phyloP scores from a whole-genome alignment of 2,113 vertebrate genomes.

The Daphoenositta chrysoptera region DNA sequence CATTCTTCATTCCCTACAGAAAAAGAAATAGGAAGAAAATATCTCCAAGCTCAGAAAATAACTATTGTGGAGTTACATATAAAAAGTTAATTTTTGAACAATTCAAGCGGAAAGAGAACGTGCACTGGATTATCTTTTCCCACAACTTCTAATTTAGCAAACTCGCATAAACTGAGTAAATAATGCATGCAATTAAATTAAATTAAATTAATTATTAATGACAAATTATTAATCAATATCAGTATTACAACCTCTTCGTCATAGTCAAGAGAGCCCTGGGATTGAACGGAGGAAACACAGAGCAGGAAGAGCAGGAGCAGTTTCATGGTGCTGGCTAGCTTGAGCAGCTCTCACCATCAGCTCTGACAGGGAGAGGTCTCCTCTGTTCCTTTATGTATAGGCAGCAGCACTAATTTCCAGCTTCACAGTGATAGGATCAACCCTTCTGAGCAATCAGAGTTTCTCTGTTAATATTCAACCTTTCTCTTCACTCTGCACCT shows the following conservation, averaged over 20 bases:
- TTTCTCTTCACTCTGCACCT: slow-evolving; percentile 22
- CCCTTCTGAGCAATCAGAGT: slow-evolving; percentile 12
- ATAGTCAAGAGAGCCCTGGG: neutral
- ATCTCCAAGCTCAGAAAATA: neutral
- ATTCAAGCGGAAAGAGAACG: neutral
- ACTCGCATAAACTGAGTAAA: neutral
- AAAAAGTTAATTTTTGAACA: neutral
- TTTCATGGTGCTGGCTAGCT: slow-evolving; percentile 64
- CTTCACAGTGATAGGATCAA: neutral
- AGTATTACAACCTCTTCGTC: slow-evolving; percentile 44
- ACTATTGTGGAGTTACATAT: neutral
- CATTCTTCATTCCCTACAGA: neutral
- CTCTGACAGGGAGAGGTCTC: neutral
- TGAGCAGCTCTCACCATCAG: neutral
- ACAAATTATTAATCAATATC: neutral
- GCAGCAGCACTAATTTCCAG: neutral
- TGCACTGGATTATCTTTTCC: neutral
- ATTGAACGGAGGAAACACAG: slow-evolving; percentile 45
- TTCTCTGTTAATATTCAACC: slow-evolving; percentile 73
- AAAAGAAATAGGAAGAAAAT: neutral
- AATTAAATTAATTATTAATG: neutral
- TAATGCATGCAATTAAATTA: neutral
- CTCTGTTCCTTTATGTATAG: slow-evolving; percentile 34
- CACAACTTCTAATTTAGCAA: neutral
- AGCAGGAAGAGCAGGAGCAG: slow-evolving; percentile 68